Evolutionary conservation across 2,888 invertebrate species (phyloP).

Genomic region (Tineola bisselliella): DNA sequence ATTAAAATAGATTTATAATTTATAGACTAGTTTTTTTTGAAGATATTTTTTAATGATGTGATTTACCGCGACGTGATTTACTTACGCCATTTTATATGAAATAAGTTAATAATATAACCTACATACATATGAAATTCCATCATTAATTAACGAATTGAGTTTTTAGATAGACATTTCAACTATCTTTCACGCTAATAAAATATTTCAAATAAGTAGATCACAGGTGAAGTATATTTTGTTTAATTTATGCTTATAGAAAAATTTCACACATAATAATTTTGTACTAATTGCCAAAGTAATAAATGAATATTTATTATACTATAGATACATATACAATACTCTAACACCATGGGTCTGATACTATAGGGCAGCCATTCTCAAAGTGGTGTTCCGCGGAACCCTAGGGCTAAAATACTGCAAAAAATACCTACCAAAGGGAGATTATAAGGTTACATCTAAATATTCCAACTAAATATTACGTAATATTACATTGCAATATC

Average conservation of each 20-base stretch:
- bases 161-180: not conserved
- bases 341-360: too few relatives aligned
- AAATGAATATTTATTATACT: too few relatives aligned
- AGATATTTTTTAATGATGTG: not conserved
- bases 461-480: too few relatives aligned
- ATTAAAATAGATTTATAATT: conserved; percentile 6
- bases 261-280: too few relatives aligned
- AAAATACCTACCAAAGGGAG: too few relatives aligned
- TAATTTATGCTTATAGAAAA: not conserved
- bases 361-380: too few relatives aligned
- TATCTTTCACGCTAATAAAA: not conserved
- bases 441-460: too few relatives aligned
- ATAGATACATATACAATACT: too few relatives aligned
- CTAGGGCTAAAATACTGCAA: too few relatives aligned
- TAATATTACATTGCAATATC: too few relatives aligned
- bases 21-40: not conserved
- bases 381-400: too few relatives aligned
- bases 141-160: not conserved
- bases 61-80: not conserved
- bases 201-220: not conserved
- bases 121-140: not conserved
- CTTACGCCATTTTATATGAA: not conserved
- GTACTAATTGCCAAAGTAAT: too few relatives aligned
- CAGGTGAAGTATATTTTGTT: not conserved
- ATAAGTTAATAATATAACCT: not conserved